Evolutionary conservation across 2,797 vertebrate genomes (phyloP).

Genomic region (Amblyraja radiata): DNA sequence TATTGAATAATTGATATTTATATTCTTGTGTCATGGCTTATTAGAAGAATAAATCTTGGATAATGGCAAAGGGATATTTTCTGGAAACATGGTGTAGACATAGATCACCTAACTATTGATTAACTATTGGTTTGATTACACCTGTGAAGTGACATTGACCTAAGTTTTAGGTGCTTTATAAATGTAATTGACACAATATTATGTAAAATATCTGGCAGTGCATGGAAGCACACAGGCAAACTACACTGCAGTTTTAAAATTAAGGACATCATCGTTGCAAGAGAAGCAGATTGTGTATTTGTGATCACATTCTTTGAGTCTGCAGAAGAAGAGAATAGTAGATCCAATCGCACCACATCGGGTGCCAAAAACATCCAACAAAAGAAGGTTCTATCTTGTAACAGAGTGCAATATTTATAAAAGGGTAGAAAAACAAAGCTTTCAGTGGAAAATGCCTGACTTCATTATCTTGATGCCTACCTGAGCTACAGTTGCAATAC

Average conservation of each 20-base stretch:
- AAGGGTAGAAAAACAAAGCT: neutral
- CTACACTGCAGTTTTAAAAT: neutral
- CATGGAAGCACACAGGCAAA: neutral
- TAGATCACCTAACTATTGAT: neutral
- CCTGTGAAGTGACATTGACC: neutral
- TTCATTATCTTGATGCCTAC: neutral
- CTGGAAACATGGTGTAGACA: too few relatives aligned
- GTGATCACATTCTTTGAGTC: neutral
- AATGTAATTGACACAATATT: neutral
- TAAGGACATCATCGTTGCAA: neutral
- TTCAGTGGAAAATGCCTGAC: neutral
- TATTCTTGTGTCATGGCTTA: too few relatives aligned
- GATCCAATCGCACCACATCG: neutral
- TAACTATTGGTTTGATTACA: neutral
- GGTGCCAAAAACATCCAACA: neutral
- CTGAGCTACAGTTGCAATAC: neutral
- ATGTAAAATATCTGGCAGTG: neutral
- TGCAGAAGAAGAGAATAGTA: neutral
- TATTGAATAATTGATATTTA: too few relatives aligned
- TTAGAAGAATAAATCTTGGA: too few relatives aligned
- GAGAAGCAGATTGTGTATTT: neutral
- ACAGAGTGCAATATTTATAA: neutral
- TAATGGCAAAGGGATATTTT: too few relatives aligned
- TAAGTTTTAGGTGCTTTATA: neutral
- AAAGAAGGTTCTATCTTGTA: neutral